Base-by-base conservation (phyloP, 1,140 invertebrate species). In the Ceratina australensis region DNA sequence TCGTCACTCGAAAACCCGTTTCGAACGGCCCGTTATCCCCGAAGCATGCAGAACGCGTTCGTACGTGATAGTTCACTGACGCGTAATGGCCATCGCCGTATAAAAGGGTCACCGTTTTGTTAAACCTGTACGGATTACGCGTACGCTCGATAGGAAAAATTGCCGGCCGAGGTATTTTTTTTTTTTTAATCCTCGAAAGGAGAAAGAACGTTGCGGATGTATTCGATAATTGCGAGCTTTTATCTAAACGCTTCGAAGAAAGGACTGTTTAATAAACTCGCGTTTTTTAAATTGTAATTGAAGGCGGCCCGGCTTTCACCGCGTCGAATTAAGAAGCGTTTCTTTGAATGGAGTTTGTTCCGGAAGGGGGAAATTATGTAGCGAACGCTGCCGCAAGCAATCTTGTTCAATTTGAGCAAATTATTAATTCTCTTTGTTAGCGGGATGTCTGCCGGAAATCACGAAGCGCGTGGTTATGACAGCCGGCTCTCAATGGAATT, bases 1-100 rank as follows among this genome's bases (percentile, higher is more conserved):
- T 71, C 77, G 60, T 86, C 82, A 79, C 72, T 86, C 76, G 81
- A 71, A 68, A 56, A 66, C 59, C 59, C 69, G 67, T 54, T 72
- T 74, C 28, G 76, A 72, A 57, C 59, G 59, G 72, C 33, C 72
- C 59, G 68, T 63, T 57, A 47, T 71, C 26, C 20, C 20, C 24
- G 15, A 76, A 61, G 66, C 20, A 54, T 47, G 47, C 72, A 24
- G 60, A 56, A 61, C n/a, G 16, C 56, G 47, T 54, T 71, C 49
- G 7, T 77, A 71, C 66, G 49, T 54, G 66, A 77, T 71, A 71
- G 66, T 71, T 77, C 66, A 63, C 18, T 15, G 56, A 76, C 16
- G 47, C 57, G 20, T 24, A 77, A 71, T 56, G 13, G 57, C 18
- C 26, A 28, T 16, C 18, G 47, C 47, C 47, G 52, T 54, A n/a